A percentile compares a stretch with the other conserved stretches of the same genome.
These are phyloP conservation scores for Thera britannica DNA, from an alignment of 2,888 invertebrate species.

Conservation along the genomic window DNA sequence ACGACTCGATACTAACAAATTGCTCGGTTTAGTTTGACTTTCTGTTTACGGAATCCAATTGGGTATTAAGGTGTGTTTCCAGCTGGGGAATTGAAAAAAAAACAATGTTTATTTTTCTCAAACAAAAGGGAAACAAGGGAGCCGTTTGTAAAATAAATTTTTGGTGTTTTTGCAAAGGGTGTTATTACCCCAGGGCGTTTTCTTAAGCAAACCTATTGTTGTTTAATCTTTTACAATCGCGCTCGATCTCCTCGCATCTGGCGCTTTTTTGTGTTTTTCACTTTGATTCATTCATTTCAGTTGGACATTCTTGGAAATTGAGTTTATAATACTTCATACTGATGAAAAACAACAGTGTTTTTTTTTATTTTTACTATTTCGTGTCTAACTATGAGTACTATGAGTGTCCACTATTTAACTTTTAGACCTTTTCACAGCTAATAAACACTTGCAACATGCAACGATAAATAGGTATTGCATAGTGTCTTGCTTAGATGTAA, in stretches of 20 bases:
- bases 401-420: too few relatives aligned
- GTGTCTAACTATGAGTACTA: too few relatives aligned
- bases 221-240: conserved; percentile 61
- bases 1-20: conserved; percentile 31
- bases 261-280: conserved; percentile 42
- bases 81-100: conserved; percentile 54
- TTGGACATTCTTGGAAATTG: too few relatives aligned
- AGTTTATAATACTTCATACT: too few relatives aligned
- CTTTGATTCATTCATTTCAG: conserved; percentile 23
- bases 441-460: neutral
- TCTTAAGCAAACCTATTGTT: conserved; percentile 57
- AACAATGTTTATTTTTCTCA: conserved; percentile 62
- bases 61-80: conserved; percentile 53
- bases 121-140: conserved; percentile 58
- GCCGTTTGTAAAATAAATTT: conserved; percentile 70
- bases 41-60: conserved; percentile 50
- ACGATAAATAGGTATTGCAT: neutral
- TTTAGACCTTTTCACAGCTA: too few relatives aligned
- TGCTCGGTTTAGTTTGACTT: conserved; percentile 40
- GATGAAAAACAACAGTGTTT: too few relatives aligned
- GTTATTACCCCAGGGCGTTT: conserved; percentile 53
- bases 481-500: neutral
- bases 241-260: conserved; percentile 60
- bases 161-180: conserved; percentile 56
- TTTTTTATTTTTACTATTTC: too few relatives aligned